Base-by-base conservation (phyloP, 2,888 invertebrate genomes). In the Zaprionus obscuricornis region DNA sequence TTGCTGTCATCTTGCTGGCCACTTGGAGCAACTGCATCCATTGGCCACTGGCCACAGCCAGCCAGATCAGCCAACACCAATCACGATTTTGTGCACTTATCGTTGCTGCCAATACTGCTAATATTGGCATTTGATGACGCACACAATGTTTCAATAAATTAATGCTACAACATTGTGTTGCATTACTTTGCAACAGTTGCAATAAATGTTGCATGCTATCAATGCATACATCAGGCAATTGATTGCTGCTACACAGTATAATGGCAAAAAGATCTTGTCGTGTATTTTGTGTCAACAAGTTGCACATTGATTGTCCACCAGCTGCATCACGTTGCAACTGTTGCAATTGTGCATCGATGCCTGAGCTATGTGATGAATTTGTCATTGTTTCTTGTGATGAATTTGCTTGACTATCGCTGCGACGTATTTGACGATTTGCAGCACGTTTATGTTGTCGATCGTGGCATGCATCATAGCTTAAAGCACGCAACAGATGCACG, bases 51-150 rank as follows among this genome's bases (percentile, higher is more conserved):
- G 88, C 85, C 4, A 88, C 85, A 0, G 85, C 68, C 33, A 91
- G 39, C 90, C 90, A 91, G 1, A 88, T 78, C 0, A 89, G 34
- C 90, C 90, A 90, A 52, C 88, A 88, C 87, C 88, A 90, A 24
- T 88, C 86, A 1, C 76, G 33, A 66, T 88, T 87, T 20, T 73
- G 40, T 0, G 60, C 59, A 39, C 78, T 75, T 1, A 88, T 52
- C 1, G 87, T 85, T 0, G 88, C 87, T 0, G 90, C 86, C 7
- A 90, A 69, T 1, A 90, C 73, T 0, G 89, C 78, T 26, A 91
- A 63, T 1, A 90, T 66, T 0, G 91, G 90, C 45, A 87, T 63
- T 8, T 79, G 73, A 10, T 81, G 81, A 18, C 76, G 77, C 7
- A 88, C 66, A 36, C 86, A 76, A 14, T 86, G 83, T 40, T 67